Conservation (phyloP, 1,140 invertebrate genomes). For the Drosophila pectinifera region DNA sequence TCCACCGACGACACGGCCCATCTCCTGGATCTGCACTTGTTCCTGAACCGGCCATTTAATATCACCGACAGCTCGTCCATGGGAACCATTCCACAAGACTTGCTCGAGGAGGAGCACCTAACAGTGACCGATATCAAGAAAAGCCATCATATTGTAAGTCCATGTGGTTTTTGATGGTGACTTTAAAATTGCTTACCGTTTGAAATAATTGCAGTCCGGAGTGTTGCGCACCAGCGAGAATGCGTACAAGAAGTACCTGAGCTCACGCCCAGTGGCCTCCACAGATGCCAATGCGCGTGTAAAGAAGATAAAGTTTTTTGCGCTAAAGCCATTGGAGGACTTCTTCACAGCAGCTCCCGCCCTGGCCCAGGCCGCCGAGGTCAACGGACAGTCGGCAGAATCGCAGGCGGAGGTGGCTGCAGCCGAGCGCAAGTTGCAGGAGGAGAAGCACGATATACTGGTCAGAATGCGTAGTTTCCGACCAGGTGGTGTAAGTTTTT, state of each 20-base stretch:
- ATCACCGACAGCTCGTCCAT: slow-evolving; percentile 86
- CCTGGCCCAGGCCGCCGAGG: slow-evolving; percentile 61
- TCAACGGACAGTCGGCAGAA: slow-evolving; percentile 48
- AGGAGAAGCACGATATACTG: slow-evolving; percentile 87
- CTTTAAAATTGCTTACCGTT: not conserved
- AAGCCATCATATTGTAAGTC: slow-evolving; percentile 90
- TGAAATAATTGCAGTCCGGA: slow-evolving; percentile 86
- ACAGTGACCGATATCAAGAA: slow-evolving; percentile 92
- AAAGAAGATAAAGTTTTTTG: slow-evolving; percentile 86
- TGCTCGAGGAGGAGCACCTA: slow-evolving; percentile 94
- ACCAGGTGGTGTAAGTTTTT: slow-evolving; percentile 90
- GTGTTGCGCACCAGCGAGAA: slow-evolving; percentile 92
- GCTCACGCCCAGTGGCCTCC: slow-evolving; percentile 94
- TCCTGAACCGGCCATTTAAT: slow-evolving; percentile 92
- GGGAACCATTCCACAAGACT: slow-evolving; percentile 91
- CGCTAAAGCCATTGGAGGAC: slow-evolving; percentile 75
- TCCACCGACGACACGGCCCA: slow-evolving; percentile 96
- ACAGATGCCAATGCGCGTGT: slow-evolving; percentile 94
- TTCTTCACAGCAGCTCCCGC: slow-evolving; percentile 73
- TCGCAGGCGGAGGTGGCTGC: slow-evolving; percentile 57
- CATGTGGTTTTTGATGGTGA: not conserved
- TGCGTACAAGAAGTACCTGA: slow-evolving; percentile 95
- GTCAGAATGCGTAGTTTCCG: slow-evolving; percentile 93
- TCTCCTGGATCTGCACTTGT: slow-evolving; percentile 96
- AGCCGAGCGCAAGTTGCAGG: slow-evolving; percentile 75